A percentile compares a stretch with the other conserved stretches of the same genome.
phyloP scores from a whole-genome alignment of 2,113 vertebrate species.

The Malurus melanocephalus region DNA sequence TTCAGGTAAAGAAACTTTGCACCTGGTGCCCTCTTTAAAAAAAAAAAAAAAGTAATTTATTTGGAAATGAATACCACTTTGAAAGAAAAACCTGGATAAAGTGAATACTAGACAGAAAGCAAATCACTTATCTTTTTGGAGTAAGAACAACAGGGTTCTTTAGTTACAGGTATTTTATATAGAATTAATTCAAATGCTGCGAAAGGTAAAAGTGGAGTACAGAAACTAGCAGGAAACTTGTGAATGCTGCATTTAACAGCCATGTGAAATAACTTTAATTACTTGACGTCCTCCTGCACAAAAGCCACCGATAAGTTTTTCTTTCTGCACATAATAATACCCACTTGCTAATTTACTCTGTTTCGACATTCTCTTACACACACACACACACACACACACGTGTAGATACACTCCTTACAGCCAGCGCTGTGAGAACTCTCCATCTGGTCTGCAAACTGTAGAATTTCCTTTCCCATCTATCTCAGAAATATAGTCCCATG shows the following conservation, averaged over 20 bases:
- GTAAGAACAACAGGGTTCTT: background rate
- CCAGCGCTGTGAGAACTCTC: conserved; percentile 68
- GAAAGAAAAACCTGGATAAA: background rate
- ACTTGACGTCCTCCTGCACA: background rate
- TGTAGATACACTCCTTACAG: conserved; percentile 31
- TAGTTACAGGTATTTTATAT: background rate
- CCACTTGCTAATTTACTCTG: conserved; percentile 5
- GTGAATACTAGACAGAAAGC: background rate
- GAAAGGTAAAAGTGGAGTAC: background rate
- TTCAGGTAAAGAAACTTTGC: background rate
- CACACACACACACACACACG: background rate
- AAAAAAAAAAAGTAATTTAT: background rate
- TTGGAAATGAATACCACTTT: background rate
- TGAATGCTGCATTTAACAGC: background rate
- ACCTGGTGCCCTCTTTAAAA: background rate
- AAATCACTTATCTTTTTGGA: conserved; percentile 1
- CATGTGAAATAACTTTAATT: conserved; percentile 10
- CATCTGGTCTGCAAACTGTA: conserved; percentile 71
- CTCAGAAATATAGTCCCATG: conserved; percentile 76
- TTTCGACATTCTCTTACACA: conserved; percentile 39
- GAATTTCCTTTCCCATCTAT: conserved; percentile 74
- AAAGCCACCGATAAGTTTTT: background rate
- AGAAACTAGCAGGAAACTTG: background rate
- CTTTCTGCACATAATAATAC: background rate
- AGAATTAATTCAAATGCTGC: background rate